Evolutionary conservation across 2,888 invertebrate genomes (phyloP), one percentile per base, ranked within the genome.

Genomic region (Yponomeuta malinellus): DNA sequence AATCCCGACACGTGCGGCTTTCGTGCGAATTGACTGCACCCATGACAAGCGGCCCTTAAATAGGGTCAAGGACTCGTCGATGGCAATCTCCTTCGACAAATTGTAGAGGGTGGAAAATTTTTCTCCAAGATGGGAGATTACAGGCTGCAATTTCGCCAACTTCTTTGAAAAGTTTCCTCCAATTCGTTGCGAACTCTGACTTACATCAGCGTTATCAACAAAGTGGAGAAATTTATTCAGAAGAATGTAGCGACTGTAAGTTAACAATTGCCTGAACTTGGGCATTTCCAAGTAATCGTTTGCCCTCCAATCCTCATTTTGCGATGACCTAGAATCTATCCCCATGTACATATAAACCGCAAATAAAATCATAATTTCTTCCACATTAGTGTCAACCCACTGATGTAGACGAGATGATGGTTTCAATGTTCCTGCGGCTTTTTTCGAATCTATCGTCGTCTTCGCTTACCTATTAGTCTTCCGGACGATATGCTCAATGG

Each of bases 381-480:
- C 71, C 66, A 64, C 71, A 68, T 73, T 48, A 8, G 76, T 77
- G 33, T 72, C 72, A 1, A 15, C 43, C 77, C 77, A 78, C 43
- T 43, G 23, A 71, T 67, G 72, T 2, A 76, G 6, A 23, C 76
- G 75, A 72, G 75, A 75, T 29, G 48, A 63, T 9, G 29, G 10
- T 66, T 48, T 59, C 64, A 73, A 64, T 70, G 64, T 71, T 1
- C 70, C 72, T 71, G 48, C 63, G 48, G 68, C 70, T 70, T 31
- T 70, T 43, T 43, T 43, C 10, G 52, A 43, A 8, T 71, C 76
- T 71, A 77, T 75, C 8, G 68, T 72, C 69, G 77, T 74, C n/a
- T 72, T 31, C 1, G 76, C 78, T 48, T 76, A 78, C 9, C 73
- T 43, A 72, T 78, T 78, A 43, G 77, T 77, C 73, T 78, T 74